Conservation (phyloP, 2,888 invertebrate species). For the Pristionchus mayeri region DNA sequence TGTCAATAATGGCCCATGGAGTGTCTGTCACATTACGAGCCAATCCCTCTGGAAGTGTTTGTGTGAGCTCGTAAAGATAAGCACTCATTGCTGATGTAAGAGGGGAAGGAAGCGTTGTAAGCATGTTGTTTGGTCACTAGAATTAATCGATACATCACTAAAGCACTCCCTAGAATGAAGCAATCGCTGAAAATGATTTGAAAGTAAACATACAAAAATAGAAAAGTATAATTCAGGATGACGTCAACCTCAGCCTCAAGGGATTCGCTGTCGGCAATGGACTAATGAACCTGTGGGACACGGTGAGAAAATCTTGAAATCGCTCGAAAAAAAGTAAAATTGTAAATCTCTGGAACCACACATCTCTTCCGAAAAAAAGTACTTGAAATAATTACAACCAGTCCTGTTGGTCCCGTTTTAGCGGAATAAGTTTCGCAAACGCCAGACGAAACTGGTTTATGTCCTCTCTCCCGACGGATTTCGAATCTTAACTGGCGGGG, state of each 20-base stretch:
- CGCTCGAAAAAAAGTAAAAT: neutral
- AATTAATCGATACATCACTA: neutral
- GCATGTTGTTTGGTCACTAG: neutral
- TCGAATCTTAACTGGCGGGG: no score
- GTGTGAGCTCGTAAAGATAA: slow-evolving; percentile 11
- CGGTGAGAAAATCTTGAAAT: neutral
- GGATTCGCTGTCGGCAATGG: slow-evolving; percentile 73
- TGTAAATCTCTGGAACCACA: neutral
- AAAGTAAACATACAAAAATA: neutral
- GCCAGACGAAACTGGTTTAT: no score
- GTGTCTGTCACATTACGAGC: neutral
- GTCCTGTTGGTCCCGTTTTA: no score
- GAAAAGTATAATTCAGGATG: slow-evolving; percentile 41
- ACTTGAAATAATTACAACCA: neutral
- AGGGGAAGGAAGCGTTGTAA: neutral
- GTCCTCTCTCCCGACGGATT: no score
- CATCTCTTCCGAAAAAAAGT: no score
- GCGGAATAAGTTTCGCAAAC: no score
- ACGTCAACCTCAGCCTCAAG: slow-evolving; percentile 62
- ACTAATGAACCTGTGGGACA: slow-evolving; percentile 53
- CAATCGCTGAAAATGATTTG: neutral
- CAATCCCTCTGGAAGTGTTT: no score
- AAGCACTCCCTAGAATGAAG: neutral
- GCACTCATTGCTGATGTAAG: neutral
- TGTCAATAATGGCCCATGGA: neutral